phyloP scores from a whole-genome alignment of 2,888 invertebrate species.

The Phoronis australis region DNA sequence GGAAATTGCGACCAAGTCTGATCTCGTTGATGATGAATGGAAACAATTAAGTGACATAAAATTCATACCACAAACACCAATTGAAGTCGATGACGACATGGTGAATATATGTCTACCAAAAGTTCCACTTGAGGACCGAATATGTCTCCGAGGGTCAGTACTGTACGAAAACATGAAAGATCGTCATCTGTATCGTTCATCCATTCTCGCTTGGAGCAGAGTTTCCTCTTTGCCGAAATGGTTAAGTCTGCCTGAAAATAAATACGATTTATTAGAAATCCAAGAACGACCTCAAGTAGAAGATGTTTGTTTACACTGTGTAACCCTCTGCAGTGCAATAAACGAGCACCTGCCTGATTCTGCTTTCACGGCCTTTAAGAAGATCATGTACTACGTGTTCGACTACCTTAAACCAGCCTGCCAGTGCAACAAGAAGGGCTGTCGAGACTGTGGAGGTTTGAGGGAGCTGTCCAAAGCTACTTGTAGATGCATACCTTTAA shows the following conservation, averaged over 20 bases:
- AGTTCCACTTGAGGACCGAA: background rate
- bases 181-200: background rate
- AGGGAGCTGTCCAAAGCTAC: background rate
- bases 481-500: background rate
- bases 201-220: background rate
- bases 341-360: background rate
- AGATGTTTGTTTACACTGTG: background rate
- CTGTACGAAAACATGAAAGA: background rate
- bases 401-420: background rate
- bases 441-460: background rate
- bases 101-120: background rate
- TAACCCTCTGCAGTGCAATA: background rate
- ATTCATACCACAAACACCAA: background rate
- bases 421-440: background rate
- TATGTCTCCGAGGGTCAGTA: background rate
- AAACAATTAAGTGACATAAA: background rate
- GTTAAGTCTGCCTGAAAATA: background rate
- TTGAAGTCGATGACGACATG: background rate
- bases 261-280: background rate
- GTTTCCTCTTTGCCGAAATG: background rate
- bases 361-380: background rate
- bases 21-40: background rate
- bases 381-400: background rate
- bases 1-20: background rate
- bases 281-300: background rate